These are phyloP conservation scores for Apis cerana DNA, from an alignment of 1,140 invertebrate species.

Conservation along the genomic window DNA sequence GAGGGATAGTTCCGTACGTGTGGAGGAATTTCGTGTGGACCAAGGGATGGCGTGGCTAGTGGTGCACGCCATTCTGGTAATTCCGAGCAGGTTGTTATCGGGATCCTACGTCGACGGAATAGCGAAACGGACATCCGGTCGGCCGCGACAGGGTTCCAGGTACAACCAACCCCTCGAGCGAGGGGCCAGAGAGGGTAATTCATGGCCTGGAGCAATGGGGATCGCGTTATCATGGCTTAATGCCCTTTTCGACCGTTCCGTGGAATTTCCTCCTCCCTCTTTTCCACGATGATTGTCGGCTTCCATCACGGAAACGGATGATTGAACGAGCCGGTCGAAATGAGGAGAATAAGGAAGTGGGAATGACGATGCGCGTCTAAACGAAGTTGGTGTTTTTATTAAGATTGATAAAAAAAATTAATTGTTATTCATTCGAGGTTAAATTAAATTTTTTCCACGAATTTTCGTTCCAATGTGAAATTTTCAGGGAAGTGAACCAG, in stretches of 20 bases:
- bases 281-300: conserved; percentile 26
- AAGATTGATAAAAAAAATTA: no score
- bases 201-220: conserved; percentile 46
- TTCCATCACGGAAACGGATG: neutral
- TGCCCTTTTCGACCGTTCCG: conserved; percentile 28
- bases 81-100: conserved; percentile 54
- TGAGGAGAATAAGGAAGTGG: neutral
- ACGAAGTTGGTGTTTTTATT: no score
- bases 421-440: no score
- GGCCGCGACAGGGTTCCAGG: conserved; percentile 36
- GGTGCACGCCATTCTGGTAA: conserved; percentile 33
- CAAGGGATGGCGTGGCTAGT: conserved; percentile 39
- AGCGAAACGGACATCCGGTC: conserved; percentile 58
- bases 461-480: no score
- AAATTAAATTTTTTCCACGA: no score
- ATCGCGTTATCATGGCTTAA: conserved; percentile 68
- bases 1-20: conserved; percentile 23
- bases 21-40: conserved; percentile 48
- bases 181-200: conserved; percentile 44
- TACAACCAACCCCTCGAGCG: conserved; percentile 25
- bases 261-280: conserved; percentile 27
- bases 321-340: neutral
- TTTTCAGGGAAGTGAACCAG: no score
- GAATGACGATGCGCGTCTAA: no score
- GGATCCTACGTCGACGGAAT: conserved; percentile 56